Conservation (phyloP, 2,113 vertebrate genomes). For the Muntiacus muntjak region DNA sequence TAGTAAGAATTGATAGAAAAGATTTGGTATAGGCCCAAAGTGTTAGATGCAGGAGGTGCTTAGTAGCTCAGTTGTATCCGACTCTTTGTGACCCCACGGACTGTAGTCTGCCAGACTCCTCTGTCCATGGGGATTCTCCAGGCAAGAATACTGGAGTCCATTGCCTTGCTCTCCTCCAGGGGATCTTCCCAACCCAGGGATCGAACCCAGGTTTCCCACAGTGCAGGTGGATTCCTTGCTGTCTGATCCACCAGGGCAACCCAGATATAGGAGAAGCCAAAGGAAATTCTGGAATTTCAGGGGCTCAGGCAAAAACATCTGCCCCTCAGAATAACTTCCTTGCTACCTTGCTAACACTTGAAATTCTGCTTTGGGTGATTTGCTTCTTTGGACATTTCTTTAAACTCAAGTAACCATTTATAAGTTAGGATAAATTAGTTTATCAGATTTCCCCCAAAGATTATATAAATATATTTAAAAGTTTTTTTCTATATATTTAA, state of each 20-base stretch:
- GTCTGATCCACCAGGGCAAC: not conserved
- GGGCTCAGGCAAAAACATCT: not conserved
- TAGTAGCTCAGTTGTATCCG: not conserved
- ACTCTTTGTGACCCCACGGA: not conserved
- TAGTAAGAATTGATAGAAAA: not conserved
- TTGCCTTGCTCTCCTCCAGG: not conserved
- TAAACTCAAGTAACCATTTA: not conserved
- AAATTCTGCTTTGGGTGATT: not conserved
- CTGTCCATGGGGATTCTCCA: not conserved
- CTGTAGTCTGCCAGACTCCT: not conserved
- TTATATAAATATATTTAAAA: not conserved
- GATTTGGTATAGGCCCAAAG: not conserved
- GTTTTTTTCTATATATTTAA: not conserved
- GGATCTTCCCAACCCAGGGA: not conserved
- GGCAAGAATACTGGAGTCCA: not conserved
- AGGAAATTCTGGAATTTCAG: not conserved
- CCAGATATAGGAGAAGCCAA: not conserved
- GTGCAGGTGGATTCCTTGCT: not conserved
- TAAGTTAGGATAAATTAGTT: not conserved
- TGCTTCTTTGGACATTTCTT: not conserved
- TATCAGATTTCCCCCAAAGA: not conserved
- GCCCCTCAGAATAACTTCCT: not conserved
- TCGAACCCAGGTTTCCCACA: not conserved
- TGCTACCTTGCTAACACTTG: not conserved
- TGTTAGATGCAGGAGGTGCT: not conserved